Evolutionary conservation across 2,797 vertebrate genomes (phyloP).

Genomic region (Huso huso): DNA sequence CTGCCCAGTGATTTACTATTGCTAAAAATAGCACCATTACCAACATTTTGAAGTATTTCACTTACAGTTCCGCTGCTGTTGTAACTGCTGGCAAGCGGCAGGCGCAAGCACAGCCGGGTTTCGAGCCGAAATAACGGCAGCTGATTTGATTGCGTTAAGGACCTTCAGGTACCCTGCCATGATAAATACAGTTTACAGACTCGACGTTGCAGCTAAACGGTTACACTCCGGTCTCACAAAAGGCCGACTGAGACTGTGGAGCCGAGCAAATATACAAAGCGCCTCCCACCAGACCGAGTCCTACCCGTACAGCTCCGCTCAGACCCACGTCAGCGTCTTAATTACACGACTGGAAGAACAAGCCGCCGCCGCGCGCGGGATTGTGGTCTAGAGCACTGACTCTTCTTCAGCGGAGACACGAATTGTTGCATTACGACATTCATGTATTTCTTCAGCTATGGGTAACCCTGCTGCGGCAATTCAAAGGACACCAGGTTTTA

Average conservation of each 20-base stretch:
- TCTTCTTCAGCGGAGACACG: neutral
- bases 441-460: too few species aligned
- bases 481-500: too few species aligned
- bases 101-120: constrained; percentile 60
- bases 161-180: constrained; percentile 82
- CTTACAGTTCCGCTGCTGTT: constrained; percentile 78
- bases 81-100: constrained; percentile 52
- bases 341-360: neutral
- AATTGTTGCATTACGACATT: too few species aligned
- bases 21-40: too few species aligned
- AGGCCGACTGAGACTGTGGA: constrained; percentile 12
- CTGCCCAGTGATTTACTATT: too few species aligned
- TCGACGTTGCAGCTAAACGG: constrained; percentile 21
- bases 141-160: constrained; percentile 56
- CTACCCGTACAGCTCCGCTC: neutral
- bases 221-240: constrained; percentile 40
- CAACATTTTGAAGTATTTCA: constrained; percentile 24
- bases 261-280: constrained; percentile 11
- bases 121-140: constrained; percentile 51
- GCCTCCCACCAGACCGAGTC: constrained; percentile 5
- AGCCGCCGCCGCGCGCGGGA: constrained; percentile 4
- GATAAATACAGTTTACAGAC: neutral
- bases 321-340: constrained; percentile 11
- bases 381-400: neutral
- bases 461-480: too few species aligned